Evolutionary conservation across 2,113 vertebrate genomes (phyloP), one percentile per base, ranked within the genome.

Genomic region (Mellivora capensis): DNA sequence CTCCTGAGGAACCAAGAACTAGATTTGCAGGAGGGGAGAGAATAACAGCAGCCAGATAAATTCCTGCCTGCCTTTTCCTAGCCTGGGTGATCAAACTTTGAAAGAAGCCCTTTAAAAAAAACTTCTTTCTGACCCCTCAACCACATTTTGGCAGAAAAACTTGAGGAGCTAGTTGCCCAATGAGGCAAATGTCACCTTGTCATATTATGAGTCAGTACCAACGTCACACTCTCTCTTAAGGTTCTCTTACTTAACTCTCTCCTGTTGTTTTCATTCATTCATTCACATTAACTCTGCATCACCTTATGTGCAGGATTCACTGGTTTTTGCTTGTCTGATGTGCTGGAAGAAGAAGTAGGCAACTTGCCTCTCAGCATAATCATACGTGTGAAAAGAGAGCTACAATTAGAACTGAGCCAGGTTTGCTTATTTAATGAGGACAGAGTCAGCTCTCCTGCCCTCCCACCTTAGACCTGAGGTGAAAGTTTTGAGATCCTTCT

Each of bases 361-460:
- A 49, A 42, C 9, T 91, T 92, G 20, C 94, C 54, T 96, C 17
- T 86, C n/a, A 17, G 47, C 1, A 25, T 95, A 89, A 91, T 89
- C 27, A 86, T 31, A 85, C 25, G 62, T 87, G 42, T 85, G 42
- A 81, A 91, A 83, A 96, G 44, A 80, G 49, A 82, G 29, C 42
- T 89, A 7, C 87, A 89, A 86, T 95, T 49, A 97, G 52, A 91
- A 77, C 49, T 2, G 23, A 95, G 2, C 3, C 34, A 77, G 34
- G 20, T 61, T 52, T 79, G 54, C 85, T 91, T 92, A 31, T 47
- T 94, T 97, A 39, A 90, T 85, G 71, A 89, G 87, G 61, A 82
- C 77, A 34, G 12, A 90, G 31, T 49, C 49, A 91, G 23, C 37
- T 88, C 31, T 77, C 42, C 42, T 77, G 80, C 29, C 47, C 69